Percentiles rank a stretch among this genome's conserved stretches.
Evolutionary conservation across 2,888 invertebrate species (phyloP).

Genomic region (Thecophora atra): DNA sequence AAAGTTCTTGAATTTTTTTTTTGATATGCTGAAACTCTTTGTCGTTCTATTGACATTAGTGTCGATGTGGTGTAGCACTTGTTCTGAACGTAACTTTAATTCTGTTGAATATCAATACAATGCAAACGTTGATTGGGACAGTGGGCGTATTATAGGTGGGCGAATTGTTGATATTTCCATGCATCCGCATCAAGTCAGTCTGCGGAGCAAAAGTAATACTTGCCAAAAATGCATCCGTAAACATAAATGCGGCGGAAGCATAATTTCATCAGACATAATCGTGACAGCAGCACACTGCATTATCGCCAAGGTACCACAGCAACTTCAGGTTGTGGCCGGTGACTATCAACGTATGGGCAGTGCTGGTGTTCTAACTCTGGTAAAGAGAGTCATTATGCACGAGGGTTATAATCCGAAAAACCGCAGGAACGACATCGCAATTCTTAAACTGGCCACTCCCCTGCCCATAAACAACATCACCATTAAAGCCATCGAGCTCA

Average conservation of each 20-base stretch:
- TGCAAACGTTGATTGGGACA: not conserved
- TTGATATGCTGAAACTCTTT: not conserved
- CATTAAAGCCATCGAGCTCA: slow-evolving; percentile 50
- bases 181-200: slow-evolving; percentile 56
- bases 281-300: slow-evolving; percentile 67
- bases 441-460: slow-evolving; percentile 56
- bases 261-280: slow-evolving; percentile 60
- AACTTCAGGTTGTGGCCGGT: slow-evolving; percentile 68
- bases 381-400: slow-evolving; percentile 67
- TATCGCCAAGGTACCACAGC: slow-evolving; percentile 47
- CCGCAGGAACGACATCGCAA: slow-evolving; percentile 70
- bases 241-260: slow-evolving; percentile 67
- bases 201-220: slow-evolving; percentile 51
- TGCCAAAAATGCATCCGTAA: slow-evolving; percentile 17
- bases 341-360: slow-evolving; percentile 66
- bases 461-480: slow-evolving; percentile 55
- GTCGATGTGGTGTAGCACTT: not conserved
- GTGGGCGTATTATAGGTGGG: slow-evolving; percentile 58
- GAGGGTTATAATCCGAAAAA: slow-evolving; percentile 63
- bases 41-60: not conserved
- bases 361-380: slow-evolving; percentile 67
- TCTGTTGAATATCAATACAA: not conserved
- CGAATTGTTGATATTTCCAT: slow-evolving; percentile 47
- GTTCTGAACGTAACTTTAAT: not conserved
- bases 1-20: too few relatives aligned